phyloP scores from a whole-genome alignment of 2,113 vertebrate species.

The Paramormyrops kingsleyae region DNA sequence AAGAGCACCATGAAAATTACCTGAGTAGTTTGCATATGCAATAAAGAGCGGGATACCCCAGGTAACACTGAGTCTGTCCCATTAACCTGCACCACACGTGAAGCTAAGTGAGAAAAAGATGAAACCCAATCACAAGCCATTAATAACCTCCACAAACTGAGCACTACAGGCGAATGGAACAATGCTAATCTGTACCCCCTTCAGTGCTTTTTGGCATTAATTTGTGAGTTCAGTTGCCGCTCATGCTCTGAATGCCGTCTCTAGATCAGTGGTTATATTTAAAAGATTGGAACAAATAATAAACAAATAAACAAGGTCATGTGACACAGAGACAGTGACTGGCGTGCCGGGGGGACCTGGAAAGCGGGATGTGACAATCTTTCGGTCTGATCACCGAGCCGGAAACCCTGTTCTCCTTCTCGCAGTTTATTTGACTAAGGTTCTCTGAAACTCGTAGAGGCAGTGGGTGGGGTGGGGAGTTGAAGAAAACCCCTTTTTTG shows the following conservation, averaged over 20 bases:
- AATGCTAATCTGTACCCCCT: neutral
- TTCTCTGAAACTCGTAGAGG: neutral
- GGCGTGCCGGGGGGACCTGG: neutral
- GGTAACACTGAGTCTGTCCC: neutral
- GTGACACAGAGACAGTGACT: neutral
- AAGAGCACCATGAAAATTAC: neutral
- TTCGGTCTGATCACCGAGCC: neutral
- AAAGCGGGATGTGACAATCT: neutral
- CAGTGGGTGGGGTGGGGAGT: neutral
- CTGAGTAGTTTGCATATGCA: neutral
- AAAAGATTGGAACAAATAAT: neutral
- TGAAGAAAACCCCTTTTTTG: neutral
- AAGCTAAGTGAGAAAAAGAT: neutral
- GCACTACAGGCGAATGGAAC: neutral
- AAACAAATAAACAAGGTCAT: neutral
- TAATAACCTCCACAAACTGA: neutral
- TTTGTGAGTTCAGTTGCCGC: neutral
- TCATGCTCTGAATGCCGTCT: neutral
- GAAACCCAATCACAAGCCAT: neutral
- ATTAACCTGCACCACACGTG: neutral
- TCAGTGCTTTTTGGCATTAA: neutral
- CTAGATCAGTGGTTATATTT: neutral
- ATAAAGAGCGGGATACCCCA: too few species aligned
- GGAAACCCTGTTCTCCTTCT: neutral
- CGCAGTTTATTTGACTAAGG: constrained; percentile 18